phyloP scores from a whole-genome alignment of 2,797 vertebrate species.

The Callimico goeldii region DNA sequence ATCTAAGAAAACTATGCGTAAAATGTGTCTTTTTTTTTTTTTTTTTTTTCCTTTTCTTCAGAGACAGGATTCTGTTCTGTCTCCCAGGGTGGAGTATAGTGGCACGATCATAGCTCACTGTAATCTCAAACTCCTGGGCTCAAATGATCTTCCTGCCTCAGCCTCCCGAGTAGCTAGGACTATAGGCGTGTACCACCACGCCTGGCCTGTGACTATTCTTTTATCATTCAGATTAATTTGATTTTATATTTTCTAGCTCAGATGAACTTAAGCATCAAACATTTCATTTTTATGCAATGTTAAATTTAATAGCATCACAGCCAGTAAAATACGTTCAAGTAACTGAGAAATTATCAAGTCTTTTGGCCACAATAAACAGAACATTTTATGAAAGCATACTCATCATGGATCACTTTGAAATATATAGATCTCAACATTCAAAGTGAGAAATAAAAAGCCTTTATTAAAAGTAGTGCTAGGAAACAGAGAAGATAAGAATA shows the following conservation, averaged over 20 bases:
- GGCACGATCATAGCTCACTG: neutral
- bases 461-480: conserved; percentile 54
- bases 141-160: neutral
- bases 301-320: conserved; percentile 55
- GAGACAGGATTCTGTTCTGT: neutral
- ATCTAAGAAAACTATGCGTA: conserved; percentile 30
- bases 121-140: neutral
- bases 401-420: conserved; percentile 54
- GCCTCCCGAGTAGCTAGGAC: neutral
- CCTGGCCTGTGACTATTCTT: conserved; percentile 7
- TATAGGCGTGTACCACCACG: neutral
- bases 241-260: conserved; percentile 56
- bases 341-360: conserved; percentile 51
- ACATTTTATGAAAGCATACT: conserved; percentile 49
- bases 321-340: conserved; percentile 47
- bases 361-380: conserved; percentile 41
- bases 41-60: neutral
- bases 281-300: conserved; percentile 48
- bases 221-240: conserved; percentile 54
- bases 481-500: conserved; percentile 62
- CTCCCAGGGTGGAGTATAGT: neutral
- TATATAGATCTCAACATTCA: conserved; percentile 17
- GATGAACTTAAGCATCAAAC: conserved; percentile 63
- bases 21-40: neutral
- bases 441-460: conserved; percentile 39